Evolutionary conservation across 2,113 vertebrate species (phyloP).

Genomic region (Phoxinus phoxinus): DNA sequence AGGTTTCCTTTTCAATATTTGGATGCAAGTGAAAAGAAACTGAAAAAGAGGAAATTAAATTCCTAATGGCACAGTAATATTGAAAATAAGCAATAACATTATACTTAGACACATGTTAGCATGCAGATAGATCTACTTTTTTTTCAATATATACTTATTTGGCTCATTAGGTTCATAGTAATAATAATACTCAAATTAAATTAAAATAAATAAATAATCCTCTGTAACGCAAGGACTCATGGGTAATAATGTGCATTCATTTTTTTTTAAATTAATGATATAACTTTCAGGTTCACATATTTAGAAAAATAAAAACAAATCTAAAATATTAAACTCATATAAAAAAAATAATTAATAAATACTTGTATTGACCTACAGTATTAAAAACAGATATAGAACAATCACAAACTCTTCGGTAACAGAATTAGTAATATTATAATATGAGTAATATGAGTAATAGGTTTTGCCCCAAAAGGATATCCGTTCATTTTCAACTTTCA

Average conservation of each 20-base stretch:
- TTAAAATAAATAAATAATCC: neutral
- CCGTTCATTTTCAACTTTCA: neutral
- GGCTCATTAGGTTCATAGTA: neutral
- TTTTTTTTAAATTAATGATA: too few relatives aligned
- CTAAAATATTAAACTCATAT: too few relatives aligned
- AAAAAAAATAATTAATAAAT: neutral
- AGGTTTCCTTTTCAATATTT: too few relatives aligned
- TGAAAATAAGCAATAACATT: neutral
- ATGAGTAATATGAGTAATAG: neutral
- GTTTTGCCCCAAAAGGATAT: neutral
- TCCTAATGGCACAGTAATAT: too few relatives aligned
- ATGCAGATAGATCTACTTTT: neutral
- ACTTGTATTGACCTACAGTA: neutral
- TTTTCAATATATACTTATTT: neutral
- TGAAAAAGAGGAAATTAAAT: neutral
- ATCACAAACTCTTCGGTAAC: neutral
- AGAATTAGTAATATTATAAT: neutral
- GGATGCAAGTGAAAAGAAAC: neutral
- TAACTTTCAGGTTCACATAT: too few relatives aligned
- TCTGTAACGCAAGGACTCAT: too few relatives aligned
- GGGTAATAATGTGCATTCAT: too few relatives aligned
- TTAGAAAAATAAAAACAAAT: too few relatives aligned
- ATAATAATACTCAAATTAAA: neutral
- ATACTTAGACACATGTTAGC: neutral
- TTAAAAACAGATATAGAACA: neutral